Conservation (phyloP, 2,888 invertebrate genomes). For the Cephonodes hylas region DNA sequence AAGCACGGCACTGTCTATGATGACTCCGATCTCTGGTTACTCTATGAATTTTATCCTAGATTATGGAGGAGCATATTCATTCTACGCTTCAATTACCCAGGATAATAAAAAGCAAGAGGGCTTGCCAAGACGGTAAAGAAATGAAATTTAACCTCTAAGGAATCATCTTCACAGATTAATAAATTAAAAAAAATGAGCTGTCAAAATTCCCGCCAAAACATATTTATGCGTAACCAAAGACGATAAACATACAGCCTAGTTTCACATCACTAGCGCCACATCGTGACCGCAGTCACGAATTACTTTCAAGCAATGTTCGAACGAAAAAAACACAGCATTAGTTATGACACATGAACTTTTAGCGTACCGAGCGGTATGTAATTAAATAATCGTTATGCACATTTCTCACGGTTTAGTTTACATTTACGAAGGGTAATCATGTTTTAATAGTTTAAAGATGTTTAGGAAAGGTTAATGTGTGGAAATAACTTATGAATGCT, state of each 20-base stretch:
- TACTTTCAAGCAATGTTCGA: slow-evolving; percentile 19
- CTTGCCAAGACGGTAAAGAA: no score
- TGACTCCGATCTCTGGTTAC: no score
- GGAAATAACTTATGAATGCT: neutral
- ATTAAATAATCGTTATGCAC: slow-evolving; percentile 33
- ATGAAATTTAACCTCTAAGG: no score
- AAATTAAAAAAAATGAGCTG: neutral
- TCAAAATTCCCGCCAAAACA: neutral
- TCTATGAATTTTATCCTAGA: no score
- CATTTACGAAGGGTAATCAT: slow-evolving; percentile 7
- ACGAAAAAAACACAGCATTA: slow-evolving; percentile 8
- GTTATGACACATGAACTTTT: slow-evolving; percentile 35
- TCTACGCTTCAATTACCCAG: no score
- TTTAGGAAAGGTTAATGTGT: slow-evolving; percentile 9
- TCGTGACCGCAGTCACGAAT: slow-evolving; percentile 7
- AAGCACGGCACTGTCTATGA: no score
- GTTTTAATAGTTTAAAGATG: slow-evolving; percentile 9
- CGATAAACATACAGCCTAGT: neutral
- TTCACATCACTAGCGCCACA: neutral
- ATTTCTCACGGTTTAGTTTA: slow-evolving; percentile 32
- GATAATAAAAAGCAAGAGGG: no score
- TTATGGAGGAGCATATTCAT: no score
- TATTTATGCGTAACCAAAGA: neutral
- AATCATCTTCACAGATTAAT: no score
- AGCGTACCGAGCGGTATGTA: slow-evolving; percentile 22